Conservation (phyloP, 2,113 vertebrate species). For the Myotis davidii region DNA sequence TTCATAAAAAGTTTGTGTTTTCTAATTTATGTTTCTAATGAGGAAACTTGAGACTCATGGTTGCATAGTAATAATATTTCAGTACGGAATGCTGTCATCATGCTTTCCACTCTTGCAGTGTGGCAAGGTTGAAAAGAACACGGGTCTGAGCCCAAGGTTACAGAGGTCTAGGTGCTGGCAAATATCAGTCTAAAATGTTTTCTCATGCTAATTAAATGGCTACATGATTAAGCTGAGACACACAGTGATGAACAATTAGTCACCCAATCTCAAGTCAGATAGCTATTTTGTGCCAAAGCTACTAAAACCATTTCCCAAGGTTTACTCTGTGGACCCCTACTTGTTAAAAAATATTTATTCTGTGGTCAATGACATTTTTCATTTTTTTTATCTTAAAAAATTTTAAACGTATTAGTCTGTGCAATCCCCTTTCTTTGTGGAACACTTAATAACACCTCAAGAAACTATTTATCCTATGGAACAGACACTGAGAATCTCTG, state of each 20-base stretch:
- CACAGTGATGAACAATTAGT: not conserved
- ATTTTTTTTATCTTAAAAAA: not conserved
- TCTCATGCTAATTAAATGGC: not conserved
- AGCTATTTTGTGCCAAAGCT: not conserved
- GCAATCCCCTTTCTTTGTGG: not conserved
- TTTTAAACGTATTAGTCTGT: not conserved
- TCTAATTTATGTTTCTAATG: constrained; percentile 23
- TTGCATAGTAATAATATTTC: not conserved
- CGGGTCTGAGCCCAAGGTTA: not conserved
- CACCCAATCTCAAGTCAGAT: not conserved
- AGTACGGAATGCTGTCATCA: not conserved
- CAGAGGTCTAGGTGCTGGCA: not conserved
- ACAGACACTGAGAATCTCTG: not conserved
- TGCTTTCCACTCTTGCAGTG: not conserved
- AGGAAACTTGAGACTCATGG: not conserved
- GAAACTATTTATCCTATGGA: not conserved
- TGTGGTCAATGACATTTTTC: not conserved
- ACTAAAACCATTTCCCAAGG: not conserved
- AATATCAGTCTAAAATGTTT: not conserved
- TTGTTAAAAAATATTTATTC: constrained; percentile 39
- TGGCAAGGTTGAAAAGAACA: not conserved
- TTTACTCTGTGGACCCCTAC: not conserved
- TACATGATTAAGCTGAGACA: constrained; percentile 27
- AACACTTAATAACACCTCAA: not conserved
- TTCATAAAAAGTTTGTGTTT: not conserved